Evolutionary conservation across 1,140 invertebrate species (phyloP), one percentile per base, ranked within the genome.

Genomic region (Brachionus rotundiformis): DNA sequence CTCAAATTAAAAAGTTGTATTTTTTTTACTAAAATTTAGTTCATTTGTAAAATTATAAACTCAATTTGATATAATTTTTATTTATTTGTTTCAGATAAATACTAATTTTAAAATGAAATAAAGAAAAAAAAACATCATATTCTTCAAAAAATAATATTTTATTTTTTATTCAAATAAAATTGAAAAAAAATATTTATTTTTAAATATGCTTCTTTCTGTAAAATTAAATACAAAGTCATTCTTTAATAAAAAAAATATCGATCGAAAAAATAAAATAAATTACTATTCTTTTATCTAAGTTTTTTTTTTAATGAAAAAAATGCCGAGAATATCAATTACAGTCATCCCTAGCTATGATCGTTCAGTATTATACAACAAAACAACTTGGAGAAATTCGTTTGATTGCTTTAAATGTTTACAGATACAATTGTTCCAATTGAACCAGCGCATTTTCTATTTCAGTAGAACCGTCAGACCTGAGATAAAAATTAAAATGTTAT

Each of bases 381-480:
- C 47, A 54, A 54, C 47, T 54, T 54, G 47, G 47, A 19, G 47
- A 19, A 68, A 36, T 16, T 33, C 29, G n/a, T 36, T 11, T 31
- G 10, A 19, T 16, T 68, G n/a, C 36, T 33, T 36, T n/a, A 36
- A 10, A 19, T 68, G 29, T 16, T 73, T 79, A 79, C 23, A 36
- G 47, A 39, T 79, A 79, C 31, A 79, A 49, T 79, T 79, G 76
- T 63, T 79, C 76, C 8, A 79, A n/a, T 79, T 79, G 76, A 59
- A 31, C 36, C 8, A 79, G 47, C 3, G 76, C 76, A 27, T 54
- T 59, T 41, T 79, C 76, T 4, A 79, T 63, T 36, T 79, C 76
- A 36, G n/a, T 79, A 3, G 76, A 79, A 19, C 31, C 29, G 41
- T 79, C 54, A n/a, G 76, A 79, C 41, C 73, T 77, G 27, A 77